phyloP scores from a whole-genome alignment of 2,888 invertebrate genomes.

The Parelbella ahira region DNA sequence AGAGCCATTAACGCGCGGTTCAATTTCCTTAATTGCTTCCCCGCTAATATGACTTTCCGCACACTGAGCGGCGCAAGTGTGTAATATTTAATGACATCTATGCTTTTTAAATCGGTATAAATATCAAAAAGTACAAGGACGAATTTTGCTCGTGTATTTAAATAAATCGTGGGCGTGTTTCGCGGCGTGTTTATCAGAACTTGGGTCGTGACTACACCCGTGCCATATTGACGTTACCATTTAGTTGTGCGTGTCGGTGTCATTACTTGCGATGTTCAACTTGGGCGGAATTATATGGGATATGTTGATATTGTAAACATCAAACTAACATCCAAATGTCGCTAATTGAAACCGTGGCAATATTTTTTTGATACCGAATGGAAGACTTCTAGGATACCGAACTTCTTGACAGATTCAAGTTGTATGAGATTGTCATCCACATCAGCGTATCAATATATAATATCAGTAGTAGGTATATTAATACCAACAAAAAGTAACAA shows the following conservation, averaged over 20 bases:
- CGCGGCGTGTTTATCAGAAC: slow-evolving; percentile 13
- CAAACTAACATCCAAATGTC: too few species aligned
- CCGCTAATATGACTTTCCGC: slow-evolving; percentile 9
- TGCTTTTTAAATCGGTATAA: too few species aligned
- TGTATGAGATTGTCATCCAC: too few species aligned
- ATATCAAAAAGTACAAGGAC: neutral
- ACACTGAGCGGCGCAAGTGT: neutral
- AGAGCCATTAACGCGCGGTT: slow-evolving; percentile 12
- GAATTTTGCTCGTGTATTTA: neutral
- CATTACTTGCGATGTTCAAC: slow-evolving; percentile 12
- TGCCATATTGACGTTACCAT: slow-evolving; percentile 22
- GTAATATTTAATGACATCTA: neutral
- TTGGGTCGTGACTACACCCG: slow-evolving; percentile 15
- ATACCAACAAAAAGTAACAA: too few species aligned
- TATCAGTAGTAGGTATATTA: too few species aligned
- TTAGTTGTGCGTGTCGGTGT: slow-evolving; percentile 20
- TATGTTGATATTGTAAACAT: neutral
- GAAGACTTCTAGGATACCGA: too few species aligned
- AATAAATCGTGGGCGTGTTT: neutral
- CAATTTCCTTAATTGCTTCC: slow-evolving; percentile 30
- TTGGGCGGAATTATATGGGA: slow-evolving; percentile 9
- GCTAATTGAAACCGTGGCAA: too few species aligned
- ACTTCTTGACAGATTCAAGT: too few species aligned
- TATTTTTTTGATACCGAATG: too few species aligned
- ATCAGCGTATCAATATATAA: too few species aligned